phyloP scores from a whole-genome alignment of 1,140 invertebrate genomes.

The Sitobion miscanthi region DNA sequence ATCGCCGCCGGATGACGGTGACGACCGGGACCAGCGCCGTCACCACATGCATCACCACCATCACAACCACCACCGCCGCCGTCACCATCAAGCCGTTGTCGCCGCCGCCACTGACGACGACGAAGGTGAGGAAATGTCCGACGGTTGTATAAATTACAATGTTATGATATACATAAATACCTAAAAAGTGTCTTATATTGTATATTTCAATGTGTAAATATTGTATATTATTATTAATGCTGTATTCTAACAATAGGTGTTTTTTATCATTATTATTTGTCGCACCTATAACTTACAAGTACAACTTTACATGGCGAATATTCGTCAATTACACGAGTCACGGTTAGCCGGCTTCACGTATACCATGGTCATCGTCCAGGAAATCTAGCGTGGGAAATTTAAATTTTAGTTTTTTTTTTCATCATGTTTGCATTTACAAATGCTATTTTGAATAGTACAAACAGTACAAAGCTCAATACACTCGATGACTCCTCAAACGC shows the following conservation, averaged over 20 bases:
- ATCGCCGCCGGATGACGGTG: neutral
- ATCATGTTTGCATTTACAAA: neutral
- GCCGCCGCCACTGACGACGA: neutral
- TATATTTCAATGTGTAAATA: neutral
- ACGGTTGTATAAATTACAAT: neutral
- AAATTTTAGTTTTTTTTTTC: neutral
- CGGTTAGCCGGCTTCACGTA: too few species aligned
- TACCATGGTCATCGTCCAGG: too few species aligned
- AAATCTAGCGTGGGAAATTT: neutral
- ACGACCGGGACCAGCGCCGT: neutral
- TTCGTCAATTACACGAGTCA: too few species aligned
- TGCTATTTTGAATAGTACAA: too few species aligned
- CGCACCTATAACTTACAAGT: too few species aligned
- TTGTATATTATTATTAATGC: neutral
- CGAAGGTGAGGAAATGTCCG: constrained; percentile 6
- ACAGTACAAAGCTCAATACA: too few species aligned
- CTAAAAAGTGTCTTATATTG: too few species aligned
- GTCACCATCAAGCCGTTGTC: neutral
- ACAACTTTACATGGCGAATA: too few species aligned
- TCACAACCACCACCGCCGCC: constrained; percentile 50
- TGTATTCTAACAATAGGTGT: too few species aligned
- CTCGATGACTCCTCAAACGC: neutral
- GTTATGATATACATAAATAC: neutral
- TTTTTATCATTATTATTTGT: neutral
- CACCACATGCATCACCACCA: constrained; percentile 60